Base-by-base conservation (phyloP, 2,888 invertebrate species). In the Acrobasis suavella region DNA sequence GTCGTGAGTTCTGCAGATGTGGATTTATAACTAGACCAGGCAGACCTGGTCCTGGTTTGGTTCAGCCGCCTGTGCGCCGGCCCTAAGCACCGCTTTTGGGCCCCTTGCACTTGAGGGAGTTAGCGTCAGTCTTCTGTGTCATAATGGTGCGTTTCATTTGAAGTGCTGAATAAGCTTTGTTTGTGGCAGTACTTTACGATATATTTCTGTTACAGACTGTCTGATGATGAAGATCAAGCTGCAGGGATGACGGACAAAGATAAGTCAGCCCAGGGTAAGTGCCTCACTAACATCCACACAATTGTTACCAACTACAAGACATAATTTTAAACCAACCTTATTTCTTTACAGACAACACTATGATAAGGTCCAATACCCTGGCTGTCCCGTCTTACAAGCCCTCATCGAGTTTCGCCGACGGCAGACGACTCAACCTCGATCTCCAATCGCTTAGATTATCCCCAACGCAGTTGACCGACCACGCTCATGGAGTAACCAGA, bases 211-310 rank as follows among this genome's bases (percentile, higher is more conserved):
- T 85, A 1, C 80, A 92, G 92, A 78, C 79, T 92, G 60, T 90
- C 92, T 73, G 91, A 92, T 83, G 92, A 92, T 82, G 91, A 92
- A 77, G 91, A 91, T 72, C 90, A 89, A 86, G 79, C 85, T 80
- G 80, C 90, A 89, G 92, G 91, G 85, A 92, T 92, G 92, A 91
- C 90, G 85, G 92, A 92, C 78, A 87, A 91, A 72, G 87, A 91
- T 67, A 90, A 89, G 81, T 81, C 86, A 78, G 89, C 84, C 71
- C 77, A 85, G 83, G 90, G 91, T 89, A 73, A 64, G 60, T 46
- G 46, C 46, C 46, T 46, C 46, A 14, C 14, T n/a, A 14, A 46
- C 46, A 32, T 22, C 32, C 32, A 46, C 46, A 46, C 14, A 14
- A 14, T 46, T 5, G 2, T 14, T 46, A 46, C 46, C n/a, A 12